Base-by-base conservation (phyloP, 2,797 vertebrate genomes). In the Myotis planiceps region DNA sequence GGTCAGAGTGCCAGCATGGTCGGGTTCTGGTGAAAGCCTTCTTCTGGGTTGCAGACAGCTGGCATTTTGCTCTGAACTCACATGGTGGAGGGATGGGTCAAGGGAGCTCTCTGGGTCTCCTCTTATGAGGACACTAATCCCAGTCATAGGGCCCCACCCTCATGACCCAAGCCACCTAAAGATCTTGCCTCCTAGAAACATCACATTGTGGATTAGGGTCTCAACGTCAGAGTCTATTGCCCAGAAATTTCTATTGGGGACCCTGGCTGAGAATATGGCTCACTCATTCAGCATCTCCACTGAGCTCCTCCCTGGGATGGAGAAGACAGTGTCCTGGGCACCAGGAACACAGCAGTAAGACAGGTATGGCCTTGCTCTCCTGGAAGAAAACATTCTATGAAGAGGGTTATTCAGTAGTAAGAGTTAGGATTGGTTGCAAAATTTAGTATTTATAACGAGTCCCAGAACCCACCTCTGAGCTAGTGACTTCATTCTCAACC, bases 121-220 rank as follows among this genome's bases (percentile, higher is more conserved):
- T 15, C 39, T 65, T 9, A 5, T 1, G 5, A 51, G 45, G 27
- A 55, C 72, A 23, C 18, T 23, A 29, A 68, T 29, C 47, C 49
- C 6, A 2, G 5, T 25, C 18, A 1, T 2, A 2, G 7, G 49
- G 23, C 12, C 42, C 45, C 21, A 27, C 75, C 34, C 8, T 42
- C 53, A 0, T 29, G 69, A 66, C 47, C 25, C 9, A 19, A n/a
- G 51, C 15, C 21, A n/a, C 34, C 42, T n/a, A 9, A 3, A 69
- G 42, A 5, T 32, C 8, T 4, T 0, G 0, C 27, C 72, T 27
- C 55, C 65, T 42, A 9, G 23, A 3, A 39, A 18, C 45, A 5
- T 53, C 42, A 0, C 23, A 6, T 1, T 3, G 34, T 5, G 7
- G 21, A 6, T 6, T 14, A 3, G 63, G 12, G 1, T 69, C 34